Base-by-base conservation (phyloP, 1,140 invertebrate species). In the Capitella teleta region DNA sequence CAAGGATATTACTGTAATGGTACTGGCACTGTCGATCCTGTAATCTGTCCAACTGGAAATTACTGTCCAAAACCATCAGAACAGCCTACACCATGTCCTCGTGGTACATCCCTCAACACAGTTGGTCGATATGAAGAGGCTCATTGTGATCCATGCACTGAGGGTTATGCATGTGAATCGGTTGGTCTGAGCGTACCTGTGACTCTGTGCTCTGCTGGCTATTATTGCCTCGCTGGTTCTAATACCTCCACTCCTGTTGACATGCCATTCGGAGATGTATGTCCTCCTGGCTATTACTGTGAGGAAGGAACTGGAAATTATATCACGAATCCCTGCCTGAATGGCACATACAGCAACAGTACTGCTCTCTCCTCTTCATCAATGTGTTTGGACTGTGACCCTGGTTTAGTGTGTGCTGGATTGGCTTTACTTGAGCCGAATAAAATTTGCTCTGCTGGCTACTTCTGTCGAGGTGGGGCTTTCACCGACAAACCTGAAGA, bases 1-100 rank as follows among this genome's bases (percentile, higher is more conserved):
- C 67, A 69, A 48, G 61, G 63, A 1, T 69, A 64, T 44, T 69
- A 66, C 56, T 69, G 67, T 47, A 64, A 64, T 51, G 58, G 57
- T 4, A 63, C 62, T 14, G 65, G 60, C 10, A 63, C 59, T 10
- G 48, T 58, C n/a, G 49, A 52, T 25, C 46, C 57, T 26, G 57
- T 58, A 24, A 57, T 69, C 21, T 69, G 67, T 53, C 67, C 65
- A 8, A 42, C 32, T 24, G 67, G 67, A 40, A 42, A 56, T 21
- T 69, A 67, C 53, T 69, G 67, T 48, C 67, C 67, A 2, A 46
- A 58, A 26, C 59, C 58, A 3, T 65, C 61, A 49, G 58, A 63
- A 23, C 51, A 55, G 42, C 64, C 67, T 2, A 63, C 60, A 16
- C 61, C 61, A 6, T 69, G 67, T 49, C 64, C 63, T 5, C 47